A percentile compares a stretch with the other conserved stretches of the same genome.
phyloP scores from a whole-genome alignment of 1,140 invertebrate species.

The Maconellicoccus hirsutus region DNA sequence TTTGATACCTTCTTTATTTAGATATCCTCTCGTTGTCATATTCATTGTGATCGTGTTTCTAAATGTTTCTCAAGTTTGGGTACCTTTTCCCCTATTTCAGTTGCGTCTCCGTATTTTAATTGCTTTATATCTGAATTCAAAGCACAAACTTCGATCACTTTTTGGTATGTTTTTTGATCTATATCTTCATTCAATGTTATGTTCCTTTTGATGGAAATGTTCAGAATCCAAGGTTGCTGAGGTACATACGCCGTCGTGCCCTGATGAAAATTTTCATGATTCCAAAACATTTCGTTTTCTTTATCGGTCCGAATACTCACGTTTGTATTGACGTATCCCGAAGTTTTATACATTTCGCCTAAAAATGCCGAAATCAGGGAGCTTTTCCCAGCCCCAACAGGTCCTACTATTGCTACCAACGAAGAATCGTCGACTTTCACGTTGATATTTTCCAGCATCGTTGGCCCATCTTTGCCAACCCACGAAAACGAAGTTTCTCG shows the following conservation, averaged over 20 bases:
- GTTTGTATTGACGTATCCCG: slow-evolving; percentile 36
- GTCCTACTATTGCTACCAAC: slow-evolving; percentile 42
- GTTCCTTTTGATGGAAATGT: not conserved
- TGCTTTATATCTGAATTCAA: not conserved
- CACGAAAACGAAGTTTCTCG: slow-evolving; percentile 33
- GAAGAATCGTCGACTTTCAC: slow-evolving; percentile 33
- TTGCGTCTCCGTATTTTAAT: not conserved
- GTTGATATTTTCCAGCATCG: slow-evolving; percentile 32
- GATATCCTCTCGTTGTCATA: not conserved
- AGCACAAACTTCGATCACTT: slow-evolving; percentile 39
- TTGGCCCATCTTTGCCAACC: slow-evolving; percentile 34
- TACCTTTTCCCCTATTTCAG: not conserved
- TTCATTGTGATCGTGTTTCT: not conserved
- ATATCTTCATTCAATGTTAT: slow-evolving; percentile 42
- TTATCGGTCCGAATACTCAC: slow-evolving; percentile 46
- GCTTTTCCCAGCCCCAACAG: slow-evolving; percentile 45
- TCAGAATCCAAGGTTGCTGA: slow-evolving; percentile 37
- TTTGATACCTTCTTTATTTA: too few relatives aligned
- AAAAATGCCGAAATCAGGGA: slow-evolving; percentile 43
- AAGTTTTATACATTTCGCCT: slow-evolving; percentile 39
- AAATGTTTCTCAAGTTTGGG: not conserved
- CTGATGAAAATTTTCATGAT: slow-evolving; percentile 28
- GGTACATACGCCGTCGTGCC: slow-evolving; percentile 41
- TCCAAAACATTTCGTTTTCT: not conserved
- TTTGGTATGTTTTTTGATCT: slow-evolving; percentile 39